These are phyloP conservation scores for Agriopis leucophaearia DNA, from an alignment of 2,888 invertebrate genomes.

Conservation along the genomic window DNA sequence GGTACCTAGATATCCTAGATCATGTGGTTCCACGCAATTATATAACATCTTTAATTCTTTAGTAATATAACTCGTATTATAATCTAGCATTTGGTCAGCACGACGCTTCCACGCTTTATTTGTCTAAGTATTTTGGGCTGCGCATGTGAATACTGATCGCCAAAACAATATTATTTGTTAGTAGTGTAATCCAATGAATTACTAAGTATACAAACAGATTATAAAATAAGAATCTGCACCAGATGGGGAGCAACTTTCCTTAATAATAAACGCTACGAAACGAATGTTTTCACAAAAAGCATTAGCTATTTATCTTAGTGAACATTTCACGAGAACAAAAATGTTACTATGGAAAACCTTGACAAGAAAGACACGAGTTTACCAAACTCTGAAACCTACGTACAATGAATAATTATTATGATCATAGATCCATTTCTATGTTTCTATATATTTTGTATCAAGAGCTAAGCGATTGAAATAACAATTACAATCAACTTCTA, in stretches of 20 bases:
- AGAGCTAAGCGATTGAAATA: not conserved
- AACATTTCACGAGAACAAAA: not conserved
- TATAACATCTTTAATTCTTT: slow-evolving; percentile 21
- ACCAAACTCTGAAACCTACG: not conserved
- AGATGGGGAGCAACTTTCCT: not conserved
- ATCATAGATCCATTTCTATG: not conserved
- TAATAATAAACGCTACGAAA: not conserved
- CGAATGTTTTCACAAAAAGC: slow-evolving; percentile 7
- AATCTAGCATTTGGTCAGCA: slow-evolving; percentile 57
- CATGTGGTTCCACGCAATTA: slow-evolving; percentile 29
- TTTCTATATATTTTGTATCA: not conserved
- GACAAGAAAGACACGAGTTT: not conserved
- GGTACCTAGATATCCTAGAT: slow-evolving; percentile 16
- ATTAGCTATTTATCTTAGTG: not conserved
- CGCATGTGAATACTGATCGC: slow-evolving; percentile 58
- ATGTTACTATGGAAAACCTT: not conserved
- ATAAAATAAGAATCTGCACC: not conserved
- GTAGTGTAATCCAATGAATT: not conserved
- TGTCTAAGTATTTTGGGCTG: slow-evolving; percentile 63
- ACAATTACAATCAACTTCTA: not conserved
- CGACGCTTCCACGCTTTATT: slow-evolving; percentile 69
- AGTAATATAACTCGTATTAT: not conserved
- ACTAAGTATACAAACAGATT: not conserved
- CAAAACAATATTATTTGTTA: slow-evolving; percentile 2
- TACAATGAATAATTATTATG: not conserved